Evolutionary conservation across 2,113 vertebrate species (phyloP).

Genomic region (Mesoclemmys tuberculata): DNA sequence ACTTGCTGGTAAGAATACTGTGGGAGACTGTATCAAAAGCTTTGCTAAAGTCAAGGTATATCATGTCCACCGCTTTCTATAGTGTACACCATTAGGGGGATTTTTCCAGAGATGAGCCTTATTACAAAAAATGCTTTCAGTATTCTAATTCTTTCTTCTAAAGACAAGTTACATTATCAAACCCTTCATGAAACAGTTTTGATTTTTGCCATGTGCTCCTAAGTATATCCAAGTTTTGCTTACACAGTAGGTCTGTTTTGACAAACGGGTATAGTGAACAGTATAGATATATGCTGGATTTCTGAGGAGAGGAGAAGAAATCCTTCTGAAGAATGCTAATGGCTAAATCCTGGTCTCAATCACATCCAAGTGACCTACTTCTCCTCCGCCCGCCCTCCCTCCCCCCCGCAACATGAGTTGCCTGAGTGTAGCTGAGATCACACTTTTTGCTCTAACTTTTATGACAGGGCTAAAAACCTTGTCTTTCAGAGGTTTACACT

Average conservation of each 20-base stretch:
- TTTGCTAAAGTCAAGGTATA: no score
- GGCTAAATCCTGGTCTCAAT: not conserved
- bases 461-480: not conserved
- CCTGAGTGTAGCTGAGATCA: not conserved
- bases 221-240: not conserved
- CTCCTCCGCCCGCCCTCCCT: not conserved
- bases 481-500: not conserved
- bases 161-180: not conserved
- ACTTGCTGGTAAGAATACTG: no score
- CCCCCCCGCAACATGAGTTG: not conserved
- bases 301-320: not conserved
- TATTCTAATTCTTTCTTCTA: not conserved
- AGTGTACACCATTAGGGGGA: not conserved
- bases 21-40: no score
- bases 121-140: not conserved
- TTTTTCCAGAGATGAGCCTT: not conserved
- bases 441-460: not conserved
- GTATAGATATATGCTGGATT: not conserved
- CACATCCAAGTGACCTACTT: fast-evolving
- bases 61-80: no score
- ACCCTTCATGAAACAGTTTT: not conserved
- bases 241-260: not conserved
- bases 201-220: fast-evolving
- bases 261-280: not conserved
- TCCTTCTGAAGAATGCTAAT: not conserved